Percentiles rank a stretch among this genome's conserved stretches.
These are phyloP conservation scores for Synanthedon andrenaeformis DNA, from an alignment of 2,888 invertebrate species.

Conservation along the genomic window DNA sequence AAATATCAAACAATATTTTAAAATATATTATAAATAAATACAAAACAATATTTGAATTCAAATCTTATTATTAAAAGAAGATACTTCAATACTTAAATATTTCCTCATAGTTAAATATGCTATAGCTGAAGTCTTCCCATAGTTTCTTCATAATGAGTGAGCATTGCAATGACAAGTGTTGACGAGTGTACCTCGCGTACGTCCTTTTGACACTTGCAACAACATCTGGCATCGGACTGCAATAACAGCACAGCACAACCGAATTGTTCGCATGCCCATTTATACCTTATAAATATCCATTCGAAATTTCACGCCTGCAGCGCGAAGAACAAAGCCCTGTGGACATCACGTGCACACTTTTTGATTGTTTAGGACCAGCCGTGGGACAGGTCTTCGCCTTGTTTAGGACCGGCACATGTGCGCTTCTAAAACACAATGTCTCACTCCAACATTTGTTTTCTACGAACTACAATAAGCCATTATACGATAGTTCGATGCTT, in stretches of 20 bases:
- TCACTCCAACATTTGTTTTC: neutral
- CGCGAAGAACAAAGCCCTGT: constrained; percentile 3
- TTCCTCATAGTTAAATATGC: no score
- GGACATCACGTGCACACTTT: neutral
- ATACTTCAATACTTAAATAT: no score
- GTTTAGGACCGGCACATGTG: neutral
- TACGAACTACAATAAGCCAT: no score
- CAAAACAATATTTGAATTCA: no score
- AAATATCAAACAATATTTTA: no score
- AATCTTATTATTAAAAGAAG: no score
- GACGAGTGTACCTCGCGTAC: no score
- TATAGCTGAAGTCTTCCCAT: no score
- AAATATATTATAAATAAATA: no score
- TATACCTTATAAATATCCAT: neutral
- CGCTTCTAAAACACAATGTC: neutral
- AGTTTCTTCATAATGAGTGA: no score
- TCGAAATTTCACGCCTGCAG: constrained; percentile 10
- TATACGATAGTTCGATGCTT: no score
- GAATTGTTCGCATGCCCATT: constrained; percentile 9
- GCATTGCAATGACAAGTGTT: no score
- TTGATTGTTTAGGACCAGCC: constrained; percentile 21
- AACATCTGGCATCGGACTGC: constrained; percentile 30
- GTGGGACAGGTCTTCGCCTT: constrained; percentile 9
- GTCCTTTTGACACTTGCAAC: constrained; percentile 5
- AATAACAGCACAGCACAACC: constrained; percentile 3